Evolutionary conservation across 2,797 vertebrate genomes (phyloP), one percentile per base, ranked within the genome.

Genomic region (Champsocephalus esox): DNA sequence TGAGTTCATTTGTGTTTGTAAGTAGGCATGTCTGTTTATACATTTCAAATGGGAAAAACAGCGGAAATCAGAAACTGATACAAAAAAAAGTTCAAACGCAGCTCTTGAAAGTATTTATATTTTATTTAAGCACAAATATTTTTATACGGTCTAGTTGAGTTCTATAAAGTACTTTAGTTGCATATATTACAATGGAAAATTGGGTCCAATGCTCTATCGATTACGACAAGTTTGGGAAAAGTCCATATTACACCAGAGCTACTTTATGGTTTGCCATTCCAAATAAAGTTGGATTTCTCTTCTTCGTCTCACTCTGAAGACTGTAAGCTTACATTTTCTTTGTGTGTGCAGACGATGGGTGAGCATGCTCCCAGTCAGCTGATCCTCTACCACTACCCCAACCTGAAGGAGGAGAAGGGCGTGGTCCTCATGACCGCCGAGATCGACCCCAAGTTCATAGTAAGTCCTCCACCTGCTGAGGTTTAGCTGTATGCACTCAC

Each of bases 371-470:
- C 96, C 58, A 98, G 97, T 88, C 98, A 98, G 84, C 77, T 99
- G 87, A 91, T 99, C 85, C 92, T 99, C 68, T 97, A 97, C 91
- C 97, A 99, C 88, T 99, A 96, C 83, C 90, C 95, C 1, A 97
- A 99, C 56, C 94, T 99, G 76, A 95, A 95, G 87, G 88, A 97
- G 79, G 94, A 96, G 73, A 99, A 98, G 84, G 97, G 94, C 19
- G 85, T 99, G 9, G 96, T 99, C 43, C 94, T 99, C 54, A 97
- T 99, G 97, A 98, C 96, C 3, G 97, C 97, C 12, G 97, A 99
- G 92, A 95, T 95, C 93, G 97, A 99, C 87, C 86, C 92, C 45
- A 97, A 93, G 66, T 97, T 97, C 87, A 92, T 99, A 76, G 98
- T 99, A 91, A 94, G 93, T 88, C 45, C n/a, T 24, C 7, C 34